Evolutionary conservation across 2,797 vertebrate genomes (phyloP).

Genomic region (Cryptoprocta ferox): DNA sequence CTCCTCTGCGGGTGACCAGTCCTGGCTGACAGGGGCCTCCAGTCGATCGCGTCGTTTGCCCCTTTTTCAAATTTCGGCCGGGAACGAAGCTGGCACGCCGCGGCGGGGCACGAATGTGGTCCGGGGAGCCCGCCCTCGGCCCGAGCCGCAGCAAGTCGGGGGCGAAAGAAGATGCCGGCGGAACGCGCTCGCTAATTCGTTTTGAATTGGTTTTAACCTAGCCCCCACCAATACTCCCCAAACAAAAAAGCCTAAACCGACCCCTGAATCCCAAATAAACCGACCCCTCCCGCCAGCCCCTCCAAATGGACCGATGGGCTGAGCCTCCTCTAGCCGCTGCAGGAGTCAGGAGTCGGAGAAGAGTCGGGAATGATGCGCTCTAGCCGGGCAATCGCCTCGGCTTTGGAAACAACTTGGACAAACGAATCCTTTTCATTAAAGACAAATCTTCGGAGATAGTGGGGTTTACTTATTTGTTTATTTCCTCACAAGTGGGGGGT

Average conservation of each 20-base stretch:
- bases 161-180: constrained; percentile 29
- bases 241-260: constrained; percentile 24
- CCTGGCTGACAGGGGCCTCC: constrained; percentile 29
- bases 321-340: constrained; percentile 11
- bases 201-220: constrained; percentile 46
- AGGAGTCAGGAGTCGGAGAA: background rate
- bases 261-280: constrained; percentile 40
- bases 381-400: background rate
- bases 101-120: background rate
- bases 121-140: constrained; percentile 18
- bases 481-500: constrained; percentile 67
- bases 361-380: constrained; percentile 22
- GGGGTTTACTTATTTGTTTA: constrained; percentile 77
- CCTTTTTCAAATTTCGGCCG: constrained; percentile 66
- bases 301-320: background rate
- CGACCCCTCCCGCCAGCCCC: constrained; percentile 49
- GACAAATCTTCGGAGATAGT: constrained; percentile 71
- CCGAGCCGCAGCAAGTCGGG: constrained; percentile 56
- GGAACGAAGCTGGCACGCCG: constrained; percentile 50
- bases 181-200: constrained; percentile 43
- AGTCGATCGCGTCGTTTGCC: background rate
- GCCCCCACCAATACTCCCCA: background rate
- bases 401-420: constrained; percentile 65
- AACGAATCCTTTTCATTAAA: constrained; percentile 80
- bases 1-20: constrained; percentile 51